Conservation (phyloP, 1,140 invertebrate genomes). For the Parasteatoda tepidariorum region DNA sequence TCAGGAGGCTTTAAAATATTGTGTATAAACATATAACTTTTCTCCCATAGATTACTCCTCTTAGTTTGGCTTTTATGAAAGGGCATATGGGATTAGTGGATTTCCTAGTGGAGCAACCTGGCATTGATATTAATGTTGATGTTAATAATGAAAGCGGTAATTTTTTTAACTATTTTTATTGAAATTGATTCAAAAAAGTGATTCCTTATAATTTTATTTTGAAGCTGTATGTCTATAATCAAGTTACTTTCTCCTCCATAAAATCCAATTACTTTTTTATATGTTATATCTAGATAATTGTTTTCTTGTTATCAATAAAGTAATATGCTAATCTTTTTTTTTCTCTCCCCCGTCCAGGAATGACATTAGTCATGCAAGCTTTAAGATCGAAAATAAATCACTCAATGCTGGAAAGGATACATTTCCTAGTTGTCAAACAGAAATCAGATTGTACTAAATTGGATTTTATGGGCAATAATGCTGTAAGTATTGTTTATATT, state of each 20-base stretch:
- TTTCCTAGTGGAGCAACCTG: slow-evolving; percentile 68
- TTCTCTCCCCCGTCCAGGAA: too few relatives aligned
- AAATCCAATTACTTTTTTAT: neutral
- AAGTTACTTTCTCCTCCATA: neutral
- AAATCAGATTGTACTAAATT: slow-evolving; percentile 68
- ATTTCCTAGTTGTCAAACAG: slow-evolving; percentile 68
- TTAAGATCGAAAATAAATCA: slow-evolving; percentile 62
- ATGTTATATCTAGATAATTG: neutral
- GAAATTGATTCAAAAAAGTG: neutral
- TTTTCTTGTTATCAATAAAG: neutral
- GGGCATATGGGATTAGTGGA: slow-evolving; percentile 72
- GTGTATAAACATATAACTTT: too few relatives aligned
- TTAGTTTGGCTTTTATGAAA: slow-evolving; percentile 71
- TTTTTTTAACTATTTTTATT: neutral
- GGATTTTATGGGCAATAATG: slow-evolving; percentile 70
- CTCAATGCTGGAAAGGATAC: slow-evolving; percentile 67
- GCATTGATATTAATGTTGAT: slow-evolving; percentile 71
- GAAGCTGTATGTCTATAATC: too few relatives aligned
- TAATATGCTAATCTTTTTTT: too few relatives aligned
- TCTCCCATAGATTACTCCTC: slow-evolving; percentile 70
- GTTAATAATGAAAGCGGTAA: slow-evolving; percentile 65
- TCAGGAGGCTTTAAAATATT: too few relatives aligned
- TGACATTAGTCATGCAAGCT: slow-evolving; percentile 66
- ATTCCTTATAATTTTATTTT: neutral
- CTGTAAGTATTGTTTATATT: slow-evolving; percentile 67